Conservation (phyloP, 2,113 vertebrate species). For the Clinocottus analis region DNA sequence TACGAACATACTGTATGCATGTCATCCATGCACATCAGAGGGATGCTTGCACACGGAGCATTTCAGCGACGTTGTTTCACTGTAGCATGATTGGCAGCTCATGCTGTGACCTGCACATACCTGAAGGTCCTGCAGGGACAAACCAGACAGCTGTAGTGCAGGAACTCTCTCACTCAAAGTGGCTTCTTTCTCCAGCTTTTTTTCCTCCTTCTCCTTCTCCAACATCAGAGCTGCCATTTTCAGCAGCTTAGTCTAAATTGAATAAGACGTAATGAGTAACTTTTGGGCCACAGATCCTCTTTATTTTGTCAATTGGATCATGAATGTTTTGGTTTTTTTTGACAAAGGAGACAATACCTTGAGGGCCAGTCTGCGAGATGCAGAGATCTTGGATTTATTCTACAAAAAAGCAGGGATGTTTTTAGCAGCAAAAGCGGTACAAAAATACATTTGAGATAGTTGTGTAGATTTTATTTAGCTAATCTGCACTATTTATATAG, state of each 20-base stretch:
- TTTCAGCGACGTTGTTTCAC: not conserved
- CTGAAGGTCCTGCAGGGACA: slow-evolving; percentile 79
- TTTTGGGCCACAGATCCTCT: not conserved
- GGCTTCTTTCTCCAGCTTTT: slow-evolving; percentile 64
- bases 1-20: slow-evolving; percentile 9
- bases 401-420: slow-evolving; percentile 30
- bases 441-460: not conserved
- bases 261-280: not conserved
- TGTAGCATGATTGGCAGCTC: not conserved
- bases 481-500: not conserved
- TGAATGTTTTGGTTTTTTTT: not conserved
- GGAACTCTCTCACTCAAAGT: slow-evolving; percentile 70
- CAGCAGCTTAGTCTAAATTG: slow-evolving; percentile 75
- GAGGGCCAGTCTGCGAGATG: slow-evolving; percentile 74
- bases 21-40: slow-evolving; percentile 3
- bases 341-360: slow-evolving; percentile 64
- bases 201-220: slow-evolving; percentile 71
- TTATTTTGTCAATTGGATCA: not conserved
- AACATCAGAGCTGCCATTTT: slow-evolving; percentile 69
- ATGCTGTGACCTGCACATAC: slow-evolving; percentile 54
- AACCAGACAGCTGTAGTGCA: slow-evolving; percentile 70
- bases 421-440: not conserved
- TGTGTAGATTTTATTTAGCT: not conserved
- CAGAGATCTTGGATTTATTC: slow-evolving; percentile 76
- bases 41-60: slow-evolving; percentile 4